Conservation (phyloP, 2,113 vertebrate genomes). For the Okapia johnstoni region DNA sequence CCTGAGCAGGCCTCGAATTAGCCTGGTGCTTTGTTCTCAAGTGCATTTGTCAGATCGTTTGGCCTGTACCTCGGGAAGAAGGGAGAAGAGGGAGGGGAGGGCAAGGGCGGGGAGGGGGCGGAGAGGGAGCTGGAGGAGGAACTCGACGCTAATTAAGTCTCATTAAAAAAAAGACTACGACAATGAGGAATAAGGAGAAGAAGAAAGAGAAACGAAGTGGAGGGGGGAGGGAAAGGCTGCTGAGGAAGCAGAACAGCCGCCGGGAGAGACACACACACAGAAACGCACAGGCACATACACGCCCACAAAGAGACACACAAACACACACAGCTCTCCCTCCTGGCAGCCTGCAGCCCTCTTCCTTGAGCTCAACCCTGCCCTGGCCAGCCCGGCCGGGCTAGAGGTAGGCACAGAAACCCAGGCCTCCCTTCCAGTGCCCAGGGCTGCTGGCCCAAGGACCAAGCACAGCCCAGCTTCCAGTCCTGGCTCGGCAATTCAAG, state of each 20-base stretch:
- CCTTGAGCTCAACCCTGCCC: not conserved
- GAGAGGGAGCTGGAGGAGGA: conserved; percentile 60
- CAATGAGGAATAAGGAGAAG: conserved; percentile 68
- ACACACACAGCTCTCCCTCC: conserved; percentile 45
- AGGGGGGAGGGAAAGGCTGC: conserved; percentile 60
- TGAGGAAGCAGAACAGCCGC: conserved; percentile 67
- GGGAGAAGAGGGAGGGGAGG: conserved; percentile 46
- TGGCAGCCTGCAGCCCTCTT: not conserved
- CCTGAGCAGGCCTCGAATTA: conserved; percentile 74
- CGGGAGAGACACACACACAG: conserved; percentile 30
- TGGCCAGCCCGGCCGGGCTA: not conserved
- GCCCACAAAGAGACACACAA: conserved; percentile 52
- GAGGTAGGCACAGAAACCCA: not conserved
- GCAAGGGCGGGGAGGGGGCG: conserved; percentile 34
- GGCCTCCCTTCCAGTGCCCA: not conserved
- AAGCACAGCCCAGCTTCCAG: not conserved
- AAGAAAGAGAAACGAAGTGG: conserved; percentile 61
- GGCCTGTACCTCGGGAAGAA: conserved; percentile 64
- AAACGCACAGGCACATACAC: conserved; percentile 42
- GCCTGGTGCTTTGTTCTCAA: conserved; percentile 74
- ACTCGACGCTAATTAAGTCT: conserved; percentile 73
- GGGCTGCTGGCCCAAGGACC: not conserved
- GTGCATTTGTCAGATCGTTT: conserved; percentile 74
- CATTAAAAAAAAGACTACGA: conserved; percentile 65
- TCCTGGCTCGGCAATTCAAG: not conserved